phyloP scores from a whole-genome alignment of 1,140 invertebrate genomes.

The Drosophila willistoni region DNA sequence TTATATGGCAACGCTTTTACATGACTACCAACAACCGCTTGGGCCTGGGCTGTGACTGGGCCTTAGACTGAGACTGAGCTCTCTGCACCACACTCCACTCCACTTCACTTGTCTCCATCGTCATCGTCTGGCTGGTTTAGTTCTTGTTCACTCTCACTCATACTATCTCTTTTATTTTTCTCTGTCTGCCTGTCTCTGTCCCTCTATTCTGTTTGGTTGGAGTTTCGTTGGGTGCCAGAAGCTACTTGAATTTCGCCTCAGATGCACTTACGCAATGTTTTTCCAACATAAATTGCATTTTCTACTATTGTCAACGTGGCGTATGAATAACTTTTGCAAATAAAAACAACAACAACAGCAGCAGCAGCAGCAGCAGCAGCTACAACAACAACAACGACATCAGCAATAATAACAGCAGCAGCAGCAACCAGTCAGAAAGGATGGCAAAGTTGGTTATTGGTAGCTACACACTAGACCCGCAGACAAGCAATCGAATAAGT shows the following conservation, averaged over 20 bases:
- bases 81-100: no score
- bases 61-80: constrained; percentile 12
- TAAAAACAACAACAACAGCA: constrained; percentile 42
- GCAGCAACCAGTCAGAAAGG: constrained; percentile 20
- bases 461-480: constrained; percentile 33
- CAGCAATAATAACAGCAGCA: constrained; percentile 6
- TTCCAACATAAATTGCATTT: constrained; percentile 72
- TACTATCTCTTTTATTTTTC: no score
- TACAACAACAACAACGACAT: neutral
- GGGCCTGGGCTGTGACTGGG: constrained; percentile 41
- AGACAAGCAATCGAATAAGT: constrained; percentile 59
- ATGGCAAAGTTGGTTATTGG: constrained; percentile 51
- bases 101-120: no score
- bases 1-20: constrained; percentile 64
- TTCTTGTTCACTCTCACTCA: neutral
- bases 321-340: constrained; percentile 68
- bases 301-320: constrained; percentile 68
- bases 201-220: constrained; percentile 18
- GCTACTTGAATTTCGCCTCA: constrained; percentile 64
- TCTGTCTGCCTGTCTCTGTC: neutral
- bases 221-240: constrained; percentile 28
- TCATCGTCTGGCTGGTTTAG: no score
- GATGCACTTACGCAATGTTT: constrained; percentile 69
- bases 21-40: constrained; percentile 57
- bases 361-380: no score